These are phyloP conservation scores for Gymnocypris eckloni DNA, from an alignment of 2,797 vertebrate species.

Conservation along the genomic window DNA sequence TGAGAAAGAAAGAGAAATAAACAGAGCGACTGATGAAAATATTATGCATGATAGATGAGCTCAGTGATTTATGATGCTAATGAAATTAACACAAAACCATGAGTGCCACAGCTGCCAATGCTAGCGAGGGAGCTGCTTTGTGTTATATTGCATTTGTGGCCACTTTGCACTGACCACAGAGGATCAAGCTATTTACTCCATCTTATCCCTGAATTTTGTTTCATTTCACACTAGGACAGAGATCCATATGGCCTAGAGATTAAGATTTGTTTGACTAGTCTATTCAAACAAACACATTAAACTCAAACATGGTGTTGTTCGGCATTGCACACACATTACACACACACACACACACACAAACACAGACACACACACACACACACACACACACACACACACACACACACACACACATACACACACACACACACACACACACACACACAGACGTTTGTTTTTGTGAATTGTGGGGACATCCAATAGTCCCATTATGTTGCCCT, in stretches of 20 bases:
- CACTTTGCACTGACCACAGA: conserved; percentile 3
- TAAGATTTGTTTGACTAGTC: conserved; percentile 60
- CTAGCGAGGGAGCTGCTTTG: not conserved
- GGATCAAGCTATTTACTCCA: conserved; percentile 44
- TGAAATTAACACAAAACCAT: not conserved
- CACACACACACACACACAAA: not conserved
- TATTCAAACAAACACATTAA: conserved; percentile 7
- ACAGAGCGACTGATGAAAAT: conserved; percentile 57
- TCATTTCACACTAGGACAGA: conserved; percentile 38
- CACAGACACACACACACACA: too few species aligned
- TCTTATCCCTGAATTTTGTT: conserved; percentile 61
- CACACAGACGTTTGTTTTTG: too few species aligned
- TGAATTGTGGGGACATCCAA: too few species aligned
- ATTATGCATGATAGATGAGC: conserved; percentile 23
- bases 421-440: not conserved
- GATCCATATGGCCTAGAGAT: conserved; percentile 72
- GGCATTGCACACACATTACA: not conserved
- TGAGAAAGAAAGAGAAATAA: conserved; percentile 47
- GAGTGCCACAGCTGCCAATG: not conserved
- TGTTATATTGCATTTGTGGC: not conserved
- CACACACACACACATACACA: not conserved
- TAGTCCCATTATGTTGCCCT: too few species aligned
- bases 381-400: not conserved
- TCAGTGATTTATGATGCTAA: conserved; percentile 22
- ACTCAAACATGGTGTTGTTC: conserved; percentile 1